These are phyloP conservation scores for Meiosimyza platycephala DNA, from an alignment of 2,888 invertebrate species.

Conservation along the genomic window DNA sequence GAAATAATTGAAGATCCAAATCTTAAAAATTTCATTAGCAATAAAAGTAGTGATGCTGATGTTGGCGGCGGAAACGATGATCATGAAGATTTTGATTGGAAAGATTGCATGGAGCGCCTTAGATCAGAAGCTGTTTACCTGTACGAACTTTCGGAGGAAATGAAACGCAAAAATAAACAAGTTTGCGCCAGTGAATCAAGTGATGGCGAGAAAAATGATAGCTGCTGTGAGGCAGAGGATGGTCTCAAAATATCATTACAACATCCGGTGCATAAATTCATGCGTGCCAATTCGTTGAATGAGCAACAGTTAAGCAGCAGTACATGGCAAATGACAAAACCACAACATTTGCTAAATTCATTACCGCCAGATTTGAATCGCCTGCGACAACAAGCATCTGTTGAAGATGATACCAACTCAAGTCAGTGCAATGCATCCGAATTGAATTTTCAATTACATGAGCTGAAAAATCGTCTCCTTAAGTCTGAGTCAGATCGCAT, in stretches of 20 bases:
- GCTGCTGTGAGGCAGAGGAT: slow-evolving; percentile 55
- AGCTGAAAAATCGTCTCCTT: slow-evolving; percentile 68
- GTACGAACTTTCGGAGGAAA: slow-evolving; percentile 71
- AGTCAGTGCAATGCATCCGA: slow-evolving; percentile 61
- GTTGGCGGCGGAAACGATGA: slow-evolving; percentile 68
- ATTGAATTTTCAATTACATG: slow-evolving; percentile 69
- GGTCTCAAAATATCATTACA: slow-evolving; percentile 51
- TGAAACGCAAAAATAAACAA: slow-evolving; percentile 50
- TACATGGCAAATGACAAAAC: slow-evolving; percentile 47
- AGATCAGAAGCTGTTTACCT: slow-evolving; percentile 78
- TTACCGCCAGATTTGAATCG: slow-evolving; percentile 62
- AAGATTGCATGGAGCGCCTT: slow-evolving; percentile 75
- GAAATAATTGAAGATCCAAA: slow-evolving; percentile 74
- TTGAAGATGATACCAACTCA: slow-evolving; percentile 44
- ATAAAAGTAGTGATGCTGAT: slow-evolving; percentile 66
- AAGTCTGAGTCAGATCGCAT: slow-evolving; percentile 66
- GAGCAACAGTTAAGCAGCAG: slow-evolving; percentile 56
- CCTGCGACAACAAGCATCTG: slow-evolving; percentile 41
- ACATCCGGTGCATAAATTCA: slow-evolving; percentile 50
- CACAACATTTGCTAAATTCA: slow-evolving; percentile 53
- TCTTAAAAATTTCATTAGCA: slow-evolving; percentile 71
- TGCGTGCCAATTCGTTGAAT: slow-evolving; percentile 62
- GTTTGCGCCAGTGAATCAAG: slow-evolving; percentile 48
- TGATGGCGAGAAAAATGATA: slow-evolving; percentile 51
- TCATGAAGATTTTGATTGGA: slow-evolving; percentile 71